Conservation (phyloP, 2,888 invertebrate species). For the Caenorhabditis sinica region DNA sequence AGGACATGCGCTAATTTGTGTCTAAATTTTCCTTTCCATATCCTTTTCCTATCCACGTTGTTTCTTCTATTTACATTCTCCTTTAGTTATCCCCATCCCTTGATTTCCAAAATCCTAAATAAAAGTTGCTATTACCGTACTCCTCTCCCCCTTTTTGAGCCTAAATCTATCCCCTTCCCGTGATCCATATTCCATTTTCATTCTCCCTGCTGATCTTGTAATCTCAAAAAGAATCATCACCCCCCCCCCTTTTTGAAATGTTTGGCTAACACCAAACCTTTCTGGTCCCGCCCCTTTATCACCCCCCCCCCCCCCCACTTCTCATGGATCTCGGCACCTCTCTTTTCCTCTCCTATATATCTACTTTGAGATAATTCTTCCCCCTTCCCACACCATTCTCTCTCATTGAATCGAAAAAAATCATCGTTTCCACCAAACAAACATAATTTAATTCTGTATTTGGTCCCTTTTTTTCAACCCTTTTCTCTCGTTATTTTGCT, state of each 20-base stretch:
- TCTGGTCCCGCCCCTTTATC: not conserved
- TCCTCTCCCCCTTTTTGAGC: not conserved
- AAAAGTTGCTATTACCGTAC: not conserved
- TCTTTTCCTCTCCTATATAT: not conserved
- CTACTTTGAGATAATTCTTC: conserved; percentile 39
- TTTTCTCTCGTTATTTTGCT: not conserved
- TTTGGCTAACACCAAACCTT: too few species aligned
- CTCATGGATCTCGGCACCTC: conserved; percentile 58
- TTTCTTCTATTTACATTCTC: not conserved
- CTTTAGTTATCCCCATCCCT: too few species aligned
- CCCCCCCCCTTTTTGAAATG: too few species aligned
- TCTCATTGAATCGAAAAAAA: not conserved
- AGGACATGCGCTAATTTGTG: conserved; percentile 77
- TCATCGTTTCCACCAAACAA: too few species aligned
- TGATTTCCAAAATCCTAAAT: too few species aligned
- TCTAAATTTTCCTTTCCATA: not conserved
- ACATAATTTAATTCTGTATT: conserved; percentile 34
- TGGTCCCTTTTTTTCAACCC: not conserved
- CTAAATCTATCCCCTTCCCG: too few species aligned
- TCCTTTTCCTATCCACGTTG: not conserved
- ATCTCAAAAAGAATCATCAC: too few species aligned
- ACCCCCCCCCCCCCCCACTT: conserved; percentile 1
- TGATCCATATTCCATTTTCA: too few species aligned
- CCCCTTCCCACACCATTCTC: not conserved
- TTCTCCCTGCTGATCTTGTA: too few species aligned